Evolutionary conservation across 2,888 invertebrate species (phyloP), one percentile per base, ranked within the genome.

Genomic region (Nemotelus nigrinus): DNA sequence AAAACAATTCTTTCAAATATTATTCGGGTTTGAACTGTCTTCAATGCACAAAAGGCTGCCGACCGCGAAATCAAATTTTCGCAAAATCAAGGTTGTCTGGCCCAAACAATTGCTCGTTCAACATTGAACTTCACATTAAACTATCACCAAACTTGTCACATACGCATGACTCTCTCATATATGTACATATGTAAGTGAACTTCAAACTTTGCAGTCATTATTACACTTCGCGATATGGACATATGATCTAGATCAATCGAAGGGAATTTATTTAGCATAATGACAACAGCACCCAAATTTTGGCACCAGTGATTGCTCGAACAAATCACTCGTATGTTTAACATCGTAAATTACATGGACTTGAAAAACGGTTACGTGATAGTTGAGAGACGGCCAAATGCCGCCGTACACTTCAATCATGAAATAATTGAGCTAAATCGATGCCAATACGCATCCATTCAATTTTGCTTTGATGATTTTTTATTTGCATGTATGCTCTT

Each of bases 331-430:
- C 25, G 25, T 25, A 7, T 10, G 8, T 3, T 3, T 8, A 47
- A 53, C 43, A 53, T 55, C 60, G 74, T 48, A 8, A 25, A 25
- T 68, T 64, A 64, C 10, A 6, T 72, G 45, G 57, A 74, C 74
- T 74, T 74, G 74, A 74, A 76, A 68, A 67, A 25, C 39, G 68
- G 77, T 76, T 79, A 79, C 79, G 79, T 79, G 79, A 79, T 77
- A 78, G 68, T 77, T 78, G 79, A 79, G 76, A 75, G 79, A 64
- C 77, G 67, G 79, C 72, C 78, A 77, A 78, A 78, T 71, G 39
- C n/a, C 48, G 43, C 45, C 10, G 60, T 3, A 41, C 47, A 43
- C 41, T 45, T 65, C 41, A 55, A 39, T 43, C 43, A 64, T 25
- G 44, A 64, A 7, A 74, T 60, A 64, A 75, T 60, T 72, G 58